Evolutionary conservation across 2,888 invertebrate genomes (phyloP).

Genomic region (Uloborus plumipes): DNA sequence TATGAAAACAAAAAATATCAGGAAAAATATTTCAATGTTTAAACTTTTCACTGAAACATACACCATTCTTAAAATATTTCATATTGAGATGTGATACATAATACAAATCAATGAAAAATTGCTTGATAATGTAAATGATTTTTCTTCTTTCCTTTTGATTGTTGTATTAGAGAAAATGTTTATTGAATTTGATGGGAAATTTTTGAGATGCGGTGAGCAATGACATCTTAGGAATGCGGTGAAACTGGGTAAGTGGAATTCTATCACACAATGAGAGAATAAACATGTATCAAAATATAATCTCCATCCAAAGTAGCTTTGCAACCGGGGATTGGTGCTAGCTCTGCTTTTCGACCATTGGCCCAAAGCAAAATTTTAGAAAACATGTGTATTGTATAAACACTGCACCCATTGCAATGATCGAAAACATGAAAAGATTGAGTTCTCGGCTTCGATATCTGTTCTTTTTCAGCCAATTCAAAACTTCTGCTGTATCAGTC

Average conservation of each 20-base stretch:
- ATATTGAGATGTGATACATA: too few relatives aligned
- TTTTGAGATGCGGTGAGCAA: too few relatives aligned
- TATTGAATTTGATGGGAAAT: too few relatives aligned
- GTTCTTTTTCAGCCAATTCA: slow-evolving; percentile 94
- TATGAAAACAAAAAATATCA: too few relatives aligned
- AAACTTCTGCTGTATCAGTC: slow-evolving; percentile 85
- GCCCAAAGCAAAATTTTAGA: slow-evolving; percentile 88
- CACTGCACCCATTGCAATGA: slow-evolving; percentile 86
- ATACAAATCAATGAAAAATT: too few relatives aligned
- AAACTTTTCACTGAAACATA: too few relatives aligned
- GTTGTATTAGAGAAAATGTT: too few relatives aligned
- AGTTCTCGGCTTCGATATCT: slow-evolving; percentile 92
- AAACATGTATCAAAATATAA: slow-evolving; percentile 6
- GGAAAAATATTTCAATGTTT: too few relatives aligned
- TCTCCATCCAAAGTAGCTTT: not conserved
- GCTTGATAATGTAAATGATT: too few relatives aligned
- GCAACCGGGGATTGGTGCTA: slow-evolving; percentile 1
- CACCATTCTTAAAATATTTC: too few relatives aligned
- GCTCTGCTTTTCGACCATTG: slow-evolving; percentile 45
- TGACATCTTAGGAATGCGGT: slow-evolving; percentile 39
- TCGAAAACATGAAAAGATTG: slow-evolving; percentile 93
- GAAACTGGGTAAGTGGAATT: slow-evolving; percentile 17
- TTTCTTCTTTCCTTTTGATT: too few relatives aligned
- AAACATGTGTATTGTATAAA: slow-evolving; percentile 92
- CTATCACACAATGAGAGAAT: slow-evolving; percentile 34